Evolutionary conservation across 2,888 invertebrate genomes (phyloP).

Genomic region (Archips crataeganus): DNA sequence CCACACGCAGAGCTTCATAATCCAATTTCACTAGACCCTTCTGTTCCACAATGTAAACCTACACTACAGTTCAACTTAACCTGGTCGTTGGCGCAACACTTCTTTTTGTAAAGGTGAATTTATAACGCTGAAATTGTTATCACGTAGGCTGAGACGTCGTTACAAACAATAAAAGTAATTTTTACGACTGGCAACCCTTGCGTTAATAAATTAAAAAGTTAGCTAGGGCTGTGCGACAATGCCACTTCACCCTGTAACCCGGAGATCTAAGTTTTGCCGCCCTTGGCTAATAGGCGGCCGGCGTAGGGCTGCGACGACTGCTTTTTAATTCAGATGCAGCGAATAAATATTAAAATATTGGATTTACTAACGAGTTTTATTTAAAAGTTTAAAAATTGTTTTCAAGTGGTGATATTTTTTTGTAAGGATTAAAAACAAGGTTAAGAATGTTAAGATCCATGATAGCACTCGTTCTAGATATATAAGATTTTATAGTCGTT

Average conservation of each 20-base stretch:
- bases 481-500: too few species aligned
- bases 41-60: slow-evolving; percentile 20
- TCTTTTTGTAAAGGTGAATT: slow-evolving; percentile 68
- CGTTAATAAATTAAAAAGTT: slow-evolving; percentile 85
- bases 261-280: slow-evolving; percentile 75
- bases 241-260: slow-evolving; percentile 77
- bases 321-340: background rate
- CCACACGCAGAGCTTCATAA: slow-evolving; percentile 62
- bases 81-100: slow-evolving; percentile 51
- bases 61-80: slow-evolving; percentile 51
- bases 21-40: slow-evolving; percentile 51
- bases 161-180: slow-evolving; percentile 85
- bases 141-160: slow-evolving; percentile 85
- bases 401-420: too few species aligned
- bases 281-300: slow-evolving; percentile 62
- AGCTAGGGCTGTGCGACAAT: slow-evolving; percentile 77
- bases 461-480: too few species aligned
- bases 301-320: slow-evolving; percentile 53
- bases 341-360: background rate
- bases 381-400: background rate
- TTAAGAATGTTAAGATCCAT: too few species aligned
- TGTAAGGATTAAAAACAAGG: too few species aligned
- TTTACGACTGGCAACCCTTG: slow-evolving; percentile 82
- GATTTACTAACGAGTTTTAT: background rate
- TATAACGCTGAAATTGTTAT: slow-evolving; percentile 81